phyloP scores from a whole-genome alignment of 2,113 vertebrate genomes.

The Theristicus caerulescens region DNA sequence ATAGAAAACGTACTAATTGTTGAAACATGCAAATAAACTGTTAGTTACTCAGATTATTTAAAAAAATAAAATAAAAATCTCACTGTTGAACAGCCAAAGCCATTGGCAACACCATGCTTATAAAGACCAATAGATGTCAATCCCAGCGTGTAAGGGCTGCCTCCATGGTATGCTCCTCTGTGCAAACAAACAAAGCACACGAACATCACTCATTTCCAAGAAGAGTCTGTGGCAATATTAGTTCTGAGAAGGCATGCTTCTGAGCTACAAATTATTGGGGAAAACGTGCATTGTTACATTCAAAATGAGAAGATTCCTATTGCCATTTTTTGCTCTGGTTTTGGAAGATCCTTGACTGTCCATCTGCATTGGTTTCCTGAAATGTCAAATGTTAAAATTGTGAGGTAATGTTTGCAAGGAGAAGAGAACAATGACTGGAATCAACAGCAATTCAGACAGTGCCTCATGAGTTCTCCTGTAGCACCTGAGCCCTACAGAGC shows the following conservation, averaged over 20 bases:
- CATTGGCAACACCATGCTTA: constrained; percentile 79
- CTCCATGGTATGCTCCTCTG: constrained; percentile 92
- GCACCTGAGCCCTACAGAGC: neutral
- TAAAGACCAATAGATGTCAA: constrained; percentile 80
- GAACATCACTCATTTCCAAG: neutral
- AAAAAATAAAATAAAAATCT: constrained; percentile 9
- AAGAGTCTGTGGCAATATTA: neutral
- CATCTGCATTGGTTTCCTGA: neutral
- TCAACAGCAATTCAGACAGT: neutral
- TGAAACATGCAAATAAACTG: neutral
- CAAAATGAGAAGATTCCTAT: neutral
- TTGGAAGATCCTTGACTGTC: neutral
- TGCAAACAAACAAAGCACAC: constrained; percentile 10
- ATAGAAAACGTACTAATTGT: neutral
- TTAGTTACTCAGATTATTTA: neutral
- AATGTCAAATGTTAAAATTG: neutral
- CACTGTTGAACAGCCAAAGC: constrained; percentile 81
- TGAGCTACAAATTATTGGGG: neutral
- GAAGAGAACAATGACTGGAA: neutral
- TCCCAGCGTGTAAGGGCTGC: constrained; percentile 79
- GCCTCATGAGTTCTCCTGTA: neutral
- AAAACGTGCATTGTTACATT: neutral
- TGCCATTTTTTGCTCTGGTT: neutral
- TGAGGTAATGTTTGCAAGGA: neutral
- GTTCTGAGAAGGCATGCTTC: neutral